Conservation (phyloP, 2,888 invertebrate species). For the Alloscopus bannaensis region DNA sequence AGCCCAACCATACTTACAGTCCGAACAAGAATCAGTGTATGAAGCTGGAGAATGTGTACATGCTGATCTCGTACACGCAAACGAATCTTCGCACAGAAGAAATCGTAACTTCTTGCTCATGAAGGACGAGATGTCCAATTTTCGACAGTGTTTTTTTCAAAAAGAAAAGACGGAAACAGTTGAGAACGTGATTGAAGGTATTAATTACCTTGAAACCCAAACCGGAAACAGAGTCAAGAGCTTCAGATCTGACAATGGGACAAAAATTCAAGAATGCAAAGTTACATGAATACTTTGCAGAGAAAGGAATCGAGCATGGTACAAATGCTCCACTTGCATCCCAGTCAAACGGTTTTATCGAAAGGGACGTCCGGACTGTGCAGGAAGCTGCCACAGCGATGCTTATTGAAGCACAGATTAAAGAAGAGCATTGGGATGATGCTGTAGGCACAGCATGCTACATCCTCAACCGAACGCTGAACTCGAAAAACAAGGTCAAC, state of each 20-base stretch:
- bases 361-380: conserved; percentile 48
- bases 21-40: not conserved
- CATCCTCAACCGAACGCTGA: conserved; percentile 73
- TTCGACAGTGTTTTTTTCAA: conserved; percentile 47
- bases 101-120: conserved; percentile 51
- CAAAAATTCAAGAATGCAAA: conserved; percentile 30
- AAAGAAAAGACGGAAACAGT: conserved; percentile 30
- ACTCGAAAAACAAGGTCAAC: conserved; percentile 29
- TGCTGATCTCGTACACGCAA: conserved; percentile 1
- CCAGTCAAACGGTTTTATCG: conserved; percentile 48
- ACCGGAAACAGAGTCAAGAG: conserved; percentile 35
- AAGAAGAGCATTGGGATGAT: conserved; percentile 74
- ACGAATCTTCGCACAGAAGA: not conserved
- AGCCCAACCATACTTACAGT: not conserved
- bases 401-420: conserved; percentile 73
- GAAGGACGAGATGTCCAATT: conserved; percentile 45
- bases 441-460: conserved; percentile 74
- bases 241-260: conserved; percentile 51
- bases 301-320: conserved; percentile 40
- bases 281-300: conserved; percentile 22
- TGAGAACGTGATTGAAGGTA: conserved; percentile 34
- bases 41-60: conserved; percentile 23
- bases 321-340: conserved; percentile 29
- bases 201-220: conserved; percentile 38
- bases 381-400: conserved; percentile 73